Conservation (phyloP, 2,888 invertebrate species). For the Cantharis flavilabris region DNA sequence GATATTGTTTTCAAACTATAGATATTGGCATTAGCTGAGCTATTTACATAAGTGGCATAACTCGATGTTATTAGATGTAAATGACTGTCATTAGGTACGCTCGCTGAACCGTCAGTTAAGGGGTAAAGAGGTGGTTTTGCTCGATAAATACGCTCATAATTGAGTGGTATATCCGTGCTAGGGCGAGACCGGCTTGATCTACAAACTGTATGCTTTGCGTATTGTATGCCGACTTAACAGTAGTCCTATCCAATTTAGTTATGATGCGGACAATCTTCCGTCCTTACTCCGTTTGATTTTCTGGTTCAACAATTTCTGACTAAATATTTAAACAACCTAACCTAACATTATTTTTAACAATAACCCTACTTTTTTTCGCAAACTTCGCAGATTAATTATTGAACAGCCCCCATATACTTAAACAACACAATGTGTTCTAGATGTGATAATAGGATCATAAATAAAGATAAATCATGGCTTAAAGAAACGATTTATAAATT, state of each 20-base stretch:
- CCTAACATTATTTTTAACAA: neutral
- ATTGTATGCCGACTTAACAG: conserved; percentile 35
- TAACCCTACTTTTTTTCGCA: neutral
- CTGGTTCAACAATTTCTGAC: neutral
- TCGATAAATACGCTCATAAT: conserved; percentile 46
- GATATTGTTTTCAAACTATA: conserved; percentile 28
- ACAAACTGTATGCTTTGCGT: conserved; percentile 31
- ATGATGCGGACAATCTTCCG: conserved; percentile 25
- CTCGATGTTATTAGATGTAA: conserved; percentile 44
- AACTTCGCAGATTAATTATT: neutral
- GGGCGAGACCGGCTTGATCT: conserved; percentile 35
- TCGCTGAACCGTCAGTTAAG: conserved; percentile 37
- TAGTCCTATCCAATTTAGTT: conserved; percentile 36
- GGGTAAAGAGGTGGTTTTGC: conserved; percentile 37
- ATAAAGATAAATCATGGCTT: neutral
- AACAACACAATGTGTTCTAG: neutral
- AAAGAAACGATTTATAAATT: neutral
- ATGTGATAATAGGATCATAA: neutral
- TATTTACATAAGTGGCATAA: conserved; percentile 41
- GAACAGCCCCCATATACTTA: neutral
- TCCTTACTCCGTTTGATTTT: neutral
- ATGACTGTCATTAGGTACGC: conserved; percentile 43
- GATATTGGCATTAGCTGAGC: conserved; percentile 24
- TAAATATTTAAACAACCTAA: neutral
- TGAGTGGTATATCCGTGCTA: conserved; percentile 45